Evolutionary conservation across 1,140 invertebrate genomes (phyloP), one percentile per base, ranked within the genome.

Genomic region (Adoxophyes honmai): DNA sequence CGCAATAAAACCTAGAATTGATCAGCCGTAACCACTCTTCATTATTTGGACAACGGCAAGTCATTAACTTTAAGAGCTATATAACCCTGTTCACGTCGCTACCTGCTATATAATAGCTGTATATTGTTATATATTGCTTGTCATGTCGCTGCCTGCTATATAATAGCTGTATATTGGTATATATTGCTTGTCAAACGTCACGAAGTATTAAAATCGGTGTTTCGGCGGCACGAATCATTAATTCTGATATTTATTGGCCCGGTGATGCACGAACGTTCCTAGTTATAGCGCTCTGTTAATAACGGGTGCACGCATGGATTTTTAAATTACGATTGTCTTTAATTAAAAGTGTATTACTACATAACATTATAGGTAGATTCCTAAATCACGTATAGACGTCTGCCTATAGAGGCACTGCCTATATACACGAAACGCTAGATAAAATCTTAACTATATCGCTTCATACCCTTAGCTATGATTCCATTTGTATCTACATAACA

Each of bases 151-250:
- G 44, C 39, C 10, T 54, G 15, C 21, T 14, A 42, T 21, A 34
- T 52, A 63, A 37, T 52, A 48, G 53, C 52, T 64, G 66, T 21
- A 71, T 60, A 60, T 60, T 72, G 21, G 2, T 28, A 28, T 64
- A 62, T 63, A 69, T 57, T 52, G 62, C 63, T 68, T 70, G 64
- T 68, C 59, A 64, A 52, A 62, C 65, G 75, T 75, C 73, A 77
- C 67, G 66, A 77, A 67, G 69, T 69, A 77, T 80, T 75, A 78
- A 69, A 75, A 80, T 70, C 77, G 71, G 73, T 72, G 73, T 82
- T 78, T 71, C 60, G 68, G 53, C 65, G 60, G 66, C 68, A 68
- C 75, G 77, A 76, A 36, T 68, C 79, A 77, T 82, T 82, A 82
- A 73, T 75, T 82, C 59, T 44, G 51, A 57, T 76, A 69, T 82